Evolutionary conservation across 92 coral and sea anemone genomes (phyloP), one percentile per base, ranked within the genome.

Genomic region (Epizoanthus ramosus): DNA sequence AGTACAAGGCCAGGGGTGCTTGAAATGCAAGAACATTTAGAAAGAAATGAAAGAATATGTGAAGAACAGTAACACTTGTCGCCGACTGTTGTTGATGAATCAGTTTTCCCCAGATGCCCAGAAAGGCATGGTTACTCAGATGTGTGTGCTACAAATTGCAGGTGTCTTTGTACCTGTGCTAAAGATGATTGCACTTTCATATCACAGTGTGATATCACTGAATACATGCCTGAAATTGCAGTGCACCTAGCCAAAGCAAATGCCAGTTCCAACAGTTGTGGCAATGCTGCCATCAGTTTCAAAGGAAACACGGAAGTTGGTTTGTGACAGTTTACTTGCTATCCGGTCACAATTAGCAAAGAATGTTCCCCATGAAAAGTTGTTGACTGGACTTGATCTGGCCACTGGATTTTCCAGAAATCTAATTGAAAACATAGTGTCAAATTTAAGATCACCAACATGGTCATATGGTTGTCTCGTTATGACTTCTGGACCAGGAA

Each of bases 331-430:
- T 19, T 63, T 87, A 5, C 63, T 87, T 77, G 77, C 68, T 22
- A 82, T 81, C 47, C 37, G 90, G 43, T 61, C 84, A 39, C 47
- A 74, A 8, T 37, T 87, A 37, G 83, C 87, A 8, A 22, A 64
- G 3, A 68, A 87, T 25, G 37, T 84, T 24, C n/a, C 82, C 3
- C 87, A 87, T 56, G 90, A 87, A 18, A 86, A 80, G 24, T 59
- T 86, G 31, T 35, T 80, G 9, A 86, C 86, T 2, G 90, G 90
- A 0, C 77, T 86, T n/a, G 83, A 86, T 37, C 52, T 72, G 41
- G 86, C 90, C 24, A 80, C 90, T 43, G 90, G 90, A 24, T 86
- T 14, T 65, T 86, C 90, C 1, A 61, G 41, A 70, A 35, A 25
- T 5, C 56, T 86, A 8, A 61, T 86, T 21, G 84, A 86, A 7